Conservation (phyloP, 1,140 invertebrate species). For the Choristoneura fumiferana region DNA sequence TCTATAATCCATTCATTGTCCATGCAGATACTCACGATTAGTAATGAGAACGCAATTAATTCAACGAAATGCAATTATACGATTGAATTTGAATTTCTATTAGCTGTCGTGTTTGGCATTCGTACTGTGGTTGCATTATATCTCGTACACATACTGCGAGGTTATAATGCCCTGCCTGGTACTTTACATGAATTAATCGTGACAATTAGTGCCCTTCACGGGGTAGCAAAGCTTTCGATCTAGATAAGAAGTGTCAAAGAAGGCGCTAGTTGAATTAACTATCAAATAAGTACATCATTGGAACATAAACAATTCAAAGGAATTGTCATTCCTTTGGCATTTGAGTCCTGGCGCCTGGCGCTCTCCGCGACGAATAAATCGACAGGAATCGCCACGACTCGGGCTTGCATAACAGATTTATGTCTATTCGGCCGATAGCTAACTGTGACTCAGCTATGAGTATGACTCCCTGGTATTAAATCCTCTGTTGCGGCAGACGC, state of each 20-base stretch:
- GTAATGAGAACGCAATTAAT: conserved; percentile 4
- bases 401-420: conserved; percentile 15
- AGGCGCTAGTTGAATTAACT: neutral
- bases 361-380: conserved; percentile 17
- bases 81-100: conserved; percentile 11
- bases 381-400: conserved; percentile 20
- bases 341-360: conserved; percentile 7
- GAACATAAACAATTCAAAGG: conserved; percentile 1
- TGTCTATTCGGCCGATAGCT: neutral
- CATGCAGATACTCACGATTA: no score
- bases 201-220: neutral
- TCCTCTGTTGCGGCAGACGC: conserved; percentile 17
- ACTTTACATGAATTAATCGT: conserved; percentile 17
- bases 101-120: conserved; percentile 1
- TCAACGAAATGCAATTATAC: conserved; percentile 16
- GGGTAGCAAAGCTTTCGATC: conserved; percentile 6
- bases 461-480: conserved; percentile 19
- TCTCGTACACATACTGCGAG: conserved; percentile 4
- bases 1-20: neutral
- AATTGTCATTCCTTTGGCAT: conserved; percentile 7
- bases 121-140: neutral
- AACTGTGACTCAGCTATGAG: conserved; percentile 22
- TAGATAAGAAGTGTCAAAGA: neutral
- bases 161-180: conserved; percentile 15
- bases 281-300: neutral